phyloP scores from a whole-genome alignment of 2,797 vertebrate species.

The Trematomus bernacchii region DNA sequence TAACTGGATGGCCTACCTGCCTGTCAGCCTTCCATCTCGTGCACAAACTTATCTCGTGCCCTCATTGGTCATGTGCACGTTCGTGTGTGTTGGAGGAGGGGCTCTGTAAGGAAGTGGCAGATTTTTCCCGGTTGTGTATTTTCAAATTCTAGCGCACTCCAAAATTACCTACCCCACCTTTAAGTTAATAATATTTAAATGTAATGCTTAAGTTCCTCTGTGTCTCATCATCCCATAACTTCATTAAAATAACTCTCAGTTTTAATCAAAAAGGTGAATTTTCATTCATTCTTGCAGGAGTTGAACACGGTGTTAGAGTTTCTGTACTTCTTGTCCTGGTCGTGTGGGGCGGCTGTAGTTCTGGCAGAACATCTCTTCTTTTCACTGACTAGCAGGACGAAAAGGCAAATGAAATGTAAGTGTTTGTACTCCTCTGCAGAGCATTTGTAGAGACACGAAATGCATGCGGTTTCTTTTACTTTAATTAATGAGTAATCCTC shows the following conservation, averaged over 20 bases:
- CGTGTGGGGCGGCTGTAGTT: conserved; percentile 8
- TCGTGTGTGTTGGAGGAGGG: too few relatives aligned
- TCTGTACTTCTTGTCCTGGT: background rate
- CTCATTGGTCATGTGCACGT: too few relatives aligned
- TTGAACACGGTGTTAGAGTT: conserved; percentile 3
- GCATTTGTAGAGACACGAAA: conserved; percentile 11
- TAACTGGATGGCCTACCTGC: too few relatives aligned
- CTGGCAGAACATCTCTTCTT: background rate
- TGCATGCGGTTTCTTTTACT: conserved; percentile 13
- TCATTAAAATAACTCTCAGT: conserved; percentile 10
- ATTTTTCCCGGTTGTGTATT: too few relatives aligned
- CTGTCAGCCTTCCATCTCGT: too few relatives aligned
- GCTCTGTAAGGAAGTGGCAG: too few relatives aligned
- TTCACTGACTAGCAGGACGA: conserved; percentile 7
- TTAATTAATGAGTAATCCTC: conserved; percentile 46
- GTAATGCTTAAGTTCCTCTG: background rate
- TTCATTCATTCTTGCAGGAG: conserved; percentile 14
- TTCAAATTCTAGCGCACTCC: too few relatives aligned
- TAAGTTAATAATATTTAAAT: conserved; percentile 39
- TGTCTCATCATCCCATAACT: too few relatives aligned
- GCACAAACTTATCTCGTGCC: too few relatives aligned
- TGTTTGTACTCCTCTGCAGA: conserved; percentile 12
- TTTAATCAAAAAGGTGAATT: conserved; percentile 34
- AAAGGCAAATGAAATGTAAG: conserved; percentile 32
- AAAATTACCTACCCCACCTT: too few relatives aligned